A percentile compares a stretch with the other conserved stretches of the same genome.
These are phyloP conservation scores for Aurelia coerulea DNA, from an alignment of 30 jellyfish, hydroid and myxozoan species.

Conservation along the genomic window DNA sequence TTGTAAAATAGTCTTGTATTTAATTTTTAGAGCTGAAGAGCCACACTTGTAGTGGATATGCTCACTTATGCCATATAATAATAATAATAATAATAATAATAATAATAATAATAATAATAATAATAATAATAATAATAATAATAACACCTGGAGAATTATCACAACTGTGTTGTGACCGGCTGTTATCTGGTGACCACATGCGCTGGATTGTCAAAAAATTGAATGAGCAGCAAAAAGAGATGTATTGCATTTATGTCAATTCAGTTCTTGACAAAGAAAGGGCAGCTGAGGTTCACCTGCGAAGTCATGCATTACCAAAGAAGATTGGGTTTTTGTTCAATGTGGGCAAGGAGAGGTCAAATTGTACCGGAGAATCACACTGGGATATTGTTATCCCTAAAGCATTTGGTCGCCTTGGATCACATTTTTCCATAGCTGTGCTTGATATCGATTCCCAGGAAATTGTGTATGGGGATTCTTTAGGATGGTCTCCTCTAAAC, in stretches of 20 bases:
- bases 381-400: not conserved
- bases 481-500: no score
- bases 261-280: not conserved
- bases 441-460: not conserved
- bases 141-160: not conserved
- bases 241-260: not conserved
- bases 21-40: no score
- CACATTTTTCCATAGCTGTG: not conserved
- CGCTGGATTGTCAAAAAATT: slow-evolving; percentile 5
- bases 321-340: not conserved
- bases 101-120: no score
- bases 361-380: not conserved
- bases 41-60: no score
- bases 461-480: not conserved
- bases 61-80: no score
- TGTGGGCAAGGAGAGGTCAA: not conserved
- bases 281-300: not conserved
- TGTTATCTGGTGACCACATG: not conserved
- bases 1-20: no score
- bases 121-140: no score
- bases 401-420: not conserved
- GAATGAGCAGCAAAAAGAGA: not conserved
- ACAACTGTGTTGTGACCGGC: not conserved
- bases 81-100: no score
- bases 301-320: not conserved